These are phyloP conservation scores for Catharus bicknelli DNA, from an alignment of 2,113 vertebrate genomes.

Conservation along the genomic window DNA sequence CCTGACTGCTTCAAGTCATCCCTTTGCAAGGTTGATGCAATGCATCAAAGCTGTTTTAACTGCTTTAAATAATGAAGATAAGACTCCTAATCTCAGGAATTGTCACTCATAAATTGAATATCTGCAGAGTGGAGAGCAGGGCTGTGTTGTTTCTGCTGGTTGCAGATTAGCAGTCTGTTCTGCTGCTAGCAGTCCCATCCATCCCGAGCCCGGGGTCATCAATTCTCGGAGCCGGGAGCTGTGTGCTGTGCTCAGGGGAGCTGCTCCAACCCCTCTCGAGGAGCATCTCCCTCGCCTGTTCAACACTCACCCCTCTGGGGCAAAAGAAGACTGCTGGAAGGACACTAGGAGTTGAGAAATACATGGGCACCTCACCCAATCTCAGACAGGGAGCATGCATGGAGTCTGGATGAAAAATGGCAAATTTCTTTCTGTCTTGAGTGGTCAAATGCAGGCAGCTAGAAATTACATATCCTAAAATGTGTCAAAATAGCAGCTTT, in stretches of 20 bases:
- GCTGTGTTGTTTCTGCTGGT: not conserved
- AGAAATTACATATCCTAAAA: not conserved
- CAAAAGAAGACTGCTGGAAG: not conserved
- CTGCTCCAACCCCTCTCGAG: not conserved
- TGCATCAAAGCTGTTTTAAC: conserved; percentile 40
- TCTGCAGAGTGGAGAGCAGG: not conserved
- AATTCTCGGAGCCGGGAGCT: accelerated
- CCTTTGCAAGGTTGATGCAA: conserved; percentile 10
- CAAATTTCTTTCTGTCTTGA: not conserved
- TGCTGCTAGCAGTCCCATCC: not conserved
- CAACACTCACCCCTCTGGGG: not conserved
- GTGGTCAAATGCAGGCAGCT: not conserved
- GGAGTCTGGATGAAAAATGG: not conserved
- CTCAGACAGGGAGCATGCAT: not conserved
- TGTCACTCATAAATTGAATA: not conserved
- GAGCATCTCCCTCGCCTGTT: not conserved
- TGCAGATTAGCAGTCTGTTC: not conserved
- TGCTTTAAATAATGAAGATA: conserved; percentile 38
- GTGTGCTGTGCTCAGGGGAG: accelerated
- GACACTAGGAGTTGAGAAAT: not conserved
- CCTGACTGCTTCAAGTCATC: not conserved
- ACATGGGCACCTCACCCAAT: not conserved
- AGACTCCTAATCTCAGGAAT: conserved; percentile 22
- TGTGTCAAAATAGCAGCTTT: not conserved
- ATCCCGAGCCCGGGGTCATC: not conserved